phyloP scores from a whole-genome alignment of 1,140 invertebrate species.

The Bombus sylvicola region DNA sequence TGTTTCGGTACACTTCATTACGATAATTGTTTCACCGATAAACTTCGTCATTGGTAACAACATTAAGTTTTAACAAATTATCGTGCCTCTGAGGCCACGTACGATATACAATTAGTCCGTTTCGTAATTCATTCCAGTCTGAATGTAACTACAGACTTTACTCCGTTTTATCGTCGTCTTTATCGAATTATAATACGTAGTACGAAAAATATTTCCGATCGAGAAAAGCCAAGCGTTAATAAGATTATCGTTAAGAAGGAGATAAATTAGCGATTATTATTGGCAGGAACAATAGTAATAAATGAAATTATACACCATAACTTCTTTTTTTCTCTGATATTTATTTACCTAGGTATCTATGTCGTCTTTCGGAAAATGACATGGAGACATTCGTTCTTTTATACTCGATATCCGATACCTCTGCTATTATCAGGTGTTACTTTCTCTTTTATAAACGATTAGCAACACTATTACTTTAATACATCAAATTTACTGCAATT shows the following conservation, averaged over 20 bases:
- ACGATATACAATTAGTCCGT: background rate
- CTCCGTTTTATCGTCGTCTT: background rate
- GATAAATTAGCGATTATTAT: background rate
- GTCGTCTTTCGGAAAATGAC: no score
- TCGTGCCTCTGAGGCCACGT: background rate
- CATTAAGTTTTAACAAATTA: conserved; percentile 26
- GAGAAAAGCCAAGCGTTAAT: background rate
- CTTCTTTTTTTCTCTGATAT: no score
- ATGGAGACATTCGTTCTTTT: no score
- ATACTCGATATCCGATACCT: no score
- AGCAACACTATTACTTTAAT: no score
- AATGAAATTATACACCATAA: background rate
- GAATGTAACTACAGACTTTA: background rate
- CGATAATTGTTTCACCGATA: conserved; percentile 44
- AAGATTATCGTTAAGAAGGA: background rate
- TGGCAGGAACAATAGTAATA: no score
- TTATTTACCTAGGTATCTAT: no score
- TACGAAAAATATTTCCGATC: background rate
- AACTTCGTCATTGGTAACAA: conserved; percentile 8
- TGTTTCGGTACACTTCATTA: conserved; percentile 27
- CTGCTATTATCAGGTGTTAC: no score
- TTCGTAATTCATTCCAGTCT: background rate
- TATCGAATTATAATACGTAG: background rate
- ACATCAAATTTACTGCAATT: no score
- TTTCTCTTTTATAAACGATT: no score